Base-by-base conservation (phyloP, 37 sponge, comb jelly and placozoan genomes). In the Eunapius fragilis region DNA sequence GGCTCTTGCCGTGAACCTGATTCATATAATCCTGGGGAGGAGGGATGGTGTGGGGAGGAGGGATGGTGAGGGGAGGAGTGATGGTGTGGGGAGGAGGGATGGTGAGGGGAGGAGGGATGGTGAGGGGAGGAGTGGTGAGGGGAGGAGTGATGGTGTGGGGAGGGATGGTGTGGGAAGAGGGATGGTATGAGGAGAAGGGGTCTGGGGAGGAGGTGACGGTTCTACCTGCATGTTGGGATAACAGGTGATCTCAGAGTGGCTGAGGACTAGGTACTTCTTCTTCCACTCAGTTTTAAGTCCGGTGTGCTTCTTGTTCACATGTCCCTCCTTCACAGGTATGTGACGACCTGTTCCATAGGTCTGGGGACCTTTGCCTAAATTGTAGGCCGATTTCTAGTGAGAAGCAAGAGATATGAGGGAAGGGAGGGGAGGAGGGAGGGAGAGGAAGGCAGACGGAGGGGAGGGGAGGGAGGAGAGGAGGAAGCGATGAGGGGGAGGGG, bases 251-350 rank as follows among this genome's bases (percentile, higher is more conserved):
- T 87, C 80, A 2, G 31, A 37, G 35, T 85, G 70, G 26, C 84
- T 87, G 33, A 95, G 79, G 24, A 93, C 96, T 0, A 95, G 89
- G 48, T 92, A 97, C 80, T 97, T 97, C 88, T 93, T 95, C 86
- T 91, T 95, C 96, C 96, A 95, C 82, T 96, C 94, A 0, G 69
- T 83, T 27, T 80, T 71, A 68, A 94, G 70, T 11, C 88, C 80
- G 6, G 83, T 69, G 11, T 85, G 85, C 73, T 90, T 92, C 77
- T 93, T 90, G 80, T 74, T 87, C 36, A 94, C 72, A 17, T 69
- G 78, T 0, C 94, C 94, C 87, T 94, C 92, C 91, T 96, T 96
- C 45, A 89, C 36, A 1, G 97, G 97, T 35, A 96, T 91, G 31
- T 88, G 88, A 33, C 97, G 79, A 0, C 97, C 97, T 45, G 91